phyloP scores from a whole-genome alignment of 2,888 invertebrate genomes.

The Standfussiana lucernea region DNA sequence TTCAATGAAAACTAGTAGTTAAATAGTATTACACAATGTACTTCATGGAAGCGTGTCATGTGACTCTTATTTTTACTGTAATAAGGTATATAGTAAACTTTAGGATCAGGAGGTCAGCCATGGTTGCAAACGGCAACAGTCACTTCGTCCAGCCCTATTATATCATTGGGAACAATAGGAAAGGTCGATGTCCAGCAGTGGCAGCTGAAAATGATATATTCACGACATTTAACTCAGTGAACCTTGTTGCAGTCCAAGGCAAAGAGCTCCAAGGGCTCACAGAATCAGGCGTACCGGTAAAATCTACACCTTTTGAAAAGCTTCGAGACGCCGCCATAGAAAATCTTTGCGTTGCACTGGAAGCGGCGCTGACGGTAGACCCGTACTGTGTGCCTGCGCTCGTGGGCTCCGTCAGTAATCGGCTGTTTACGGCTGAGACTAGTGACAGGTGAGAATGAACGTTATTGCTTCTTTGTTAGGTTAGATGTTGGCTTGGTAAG shows the following conservation, averaged over 20 bases:
- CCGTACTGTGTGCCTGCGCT: constrained; percentile 98
- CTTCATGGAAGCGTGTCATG: too few species aligned
- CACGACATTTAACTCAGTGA: constrained; percentile 13
- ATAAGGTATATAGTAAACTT: too few species aligned
- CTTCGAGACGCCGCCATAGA: constrained; percentile 98
- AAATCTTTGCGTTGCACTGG: constrained; percentile 97
- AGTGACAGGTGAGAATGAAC: constrained; percentile 92
- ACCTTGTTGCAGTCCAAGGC: constrained; percentile 89
- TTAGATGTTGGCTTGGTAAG: neutral
- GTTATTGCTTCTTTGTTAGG: neutral
- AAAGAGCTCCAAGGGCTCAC: constrained; percentile 91
- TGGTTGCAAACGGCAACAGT: too few species aligned
- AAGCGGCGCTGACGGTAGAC: constrained; percentile 97
- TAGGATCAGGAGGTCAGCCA: too few species aligned
- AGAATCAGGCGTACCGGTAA: constrained; percentile 88
- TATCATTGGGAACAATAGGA: neutral
- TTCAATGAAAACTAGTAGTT: too few species aligned
- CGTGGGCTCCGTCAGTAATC: constrained; percentile 98
- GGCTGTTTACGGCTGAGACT: constrained; percentile 98
- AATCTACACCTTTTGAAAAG: constrained; percentile 95
- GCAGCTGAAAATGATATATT: neutral
- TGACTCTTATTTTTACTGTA: too few species aligned
- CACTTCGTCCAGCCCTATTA: neutral
- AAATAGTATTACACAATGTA: too few species aligned
- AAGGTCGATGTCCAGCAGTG: constrained; percentile 33